Base-by-base conservation (phyloP, 2,113 vertebrate species). In the Daboia siamensis region DNA sequence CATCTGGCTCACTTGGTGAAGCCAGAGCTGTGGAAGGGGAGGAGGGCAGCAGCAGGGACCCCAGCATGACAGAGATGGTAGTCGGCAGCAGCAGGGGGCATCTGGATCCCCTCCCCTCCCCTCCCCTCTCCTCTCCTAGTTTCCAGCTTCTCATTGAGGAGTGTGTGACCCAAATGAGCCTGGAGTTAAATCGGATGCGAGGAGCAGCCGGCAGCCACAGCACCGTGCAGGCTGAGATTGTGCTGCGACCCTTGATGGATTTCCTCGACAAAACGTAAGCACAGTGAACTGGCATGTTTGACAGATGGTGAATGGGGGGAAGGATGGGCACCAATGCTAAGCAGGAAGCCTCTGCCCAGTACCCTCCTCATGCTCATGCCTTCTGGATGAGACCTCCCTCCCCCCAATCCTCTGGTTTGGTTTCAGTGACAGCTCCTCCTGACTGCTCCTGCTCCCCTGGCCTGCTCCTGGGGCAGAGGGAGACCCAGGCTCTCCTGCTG, bases 181-280 rank as follows among this genome's bases (percentile, higher is more conserved):
- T 98, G 80, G 99, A 99, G 95, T 95, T 99, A 93, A 97, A 98
- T 52, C 99, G 98, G 93, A 99, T 99, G 98, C 98, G 98, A 97
- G 98, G 39, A 80, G 98, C 96, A 9, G 93, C 97, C 0, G 96
- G 97, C 44, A 98, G 98, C 93, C 98, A 98, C 12, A 96, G 98
- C 0, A 98, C 98, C n/a, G 97, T 99, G 96, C 99, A 99, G 64
- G 99, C 99, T 0, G 99, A 99, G 96, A 97, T 98, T 0, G 98
- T 98, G 46, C 97, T 99, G 54, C 97, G 99, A 46, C 98, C 99
- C 0, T 98, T 99, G 46, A 99, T 99, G 99, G 99, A 99, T 93
- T 98, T 99, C 91, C 97, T 99, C 94, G 99, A 99, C 96, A 99
- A 99, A 97, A 99, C 97, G 99, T 99, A 89, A 96, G 97, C 93